Base-by-base conservation (phyloP, 2,113 vertebrate genomes). In the Cryptoleucopteryx plumbea region DNA sequence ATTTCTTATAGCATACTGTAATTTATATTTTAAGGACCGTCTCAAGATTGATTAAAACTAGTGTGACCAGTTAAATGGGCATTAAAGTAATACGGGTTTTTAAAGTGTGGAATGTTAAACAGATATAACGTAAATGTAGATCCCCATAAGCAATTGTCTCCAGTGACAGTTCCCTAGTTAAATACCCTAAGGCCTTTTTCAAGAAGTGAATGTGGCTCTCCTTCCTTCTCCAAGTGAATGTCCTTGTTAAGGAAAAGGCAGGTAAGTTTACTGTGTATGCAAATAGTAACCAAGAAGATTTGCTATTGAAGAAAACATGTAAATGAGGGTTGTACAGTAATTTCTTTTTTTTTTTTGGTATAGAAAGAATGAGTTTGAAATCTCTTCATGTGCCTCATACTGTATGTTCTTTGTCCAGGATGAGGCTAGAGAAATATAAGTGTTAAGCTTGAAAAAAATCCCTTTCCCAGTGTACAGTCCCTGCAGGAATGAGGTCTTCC, bases 371-470 rank as follows among this genome's bases (percentile, higher is more conserved):
- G 52, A 67, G 31, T 85, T 86, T 67, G 40, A 88, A 48, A 70
- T 70, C 4, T 82, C 16, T 63, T 75, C 2, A 0, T 43, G 12
- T 80, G 26, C 47, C 18, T 73, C 0, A 0, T 47, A 32, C 12
- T 82, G 7, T 65, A 47, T 48, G 7, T 74, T 48, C 11, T 77
- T 91, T 63, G 22, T 23, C 93, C 21, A 71, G 50, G 29, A 31
- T 38, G 45, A 93, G 15, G 20, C 16, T 88, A 40, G n/a, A 74
- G 91, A 83, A 90, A 59, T 32, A 25, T 2, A 61, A 13, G 47
- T 58, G 40, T 67, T 73, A 38, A 65, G 17, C 53, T 62, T 72
- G 27, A 62, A 88, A 75, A 71, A 21, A 16, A 26, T 29, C 27
- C 21, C 13, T 86, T 78, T 88, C 21, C n/a, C 38, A 62, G 8